These are phyloP conservation scores for Euplexia lucipara DNA, from an alignment of 2,888 invertebrate genomes.

Conservation along the genomic window DNA sequence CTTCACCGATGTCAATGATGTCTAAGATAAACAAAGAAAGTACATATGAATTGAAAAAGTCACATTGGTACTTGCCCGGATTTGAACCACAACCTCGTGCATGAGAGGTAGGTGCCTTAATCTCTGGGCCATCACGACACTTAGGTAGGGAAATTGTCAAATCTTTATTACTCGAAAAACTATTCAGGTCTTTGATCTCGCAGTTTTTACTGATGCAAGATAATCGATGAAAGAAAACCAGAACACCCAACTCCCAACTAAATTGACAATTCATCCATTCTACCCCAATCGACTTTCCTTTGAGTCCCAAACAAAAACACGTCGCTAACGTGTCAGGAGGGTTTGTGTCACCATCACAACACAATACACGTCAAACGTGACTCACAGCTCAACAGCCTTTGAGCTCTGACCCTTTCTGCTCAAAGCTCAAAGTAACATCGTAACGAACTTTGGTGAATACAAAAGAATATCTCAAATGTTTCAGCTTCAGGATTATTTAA, in stretches of 20 bases:
- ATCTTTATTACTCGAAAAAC: too few species aligned
- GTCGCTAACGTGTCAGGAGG: slow-evolving; percentile 13
- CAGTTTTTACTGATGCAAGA: too few species aligned
- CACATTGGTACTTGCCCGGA: too few species aligned
- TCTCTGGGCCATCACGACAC: too few species aligned
- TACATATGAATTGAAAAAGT: too few species aligned
- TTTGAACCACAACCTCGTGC: too few species aligned
- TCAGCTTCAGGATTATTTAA: slow-evolving; percentile 10
- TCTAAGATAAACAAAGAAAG: too few species aligned
- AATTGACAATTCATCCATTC: background rate
- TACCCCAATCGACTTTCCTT: slow-evolving; percentile 8
- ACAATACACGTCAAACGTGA: slow-evolving; percentile 36
- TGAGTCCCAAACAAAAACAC: slow-evolving; percentile 22
- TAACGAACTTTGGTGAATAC: slow-evolving; percentile 29
- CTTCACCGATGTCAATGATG: too few species aligned
- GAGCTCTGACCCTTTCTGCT: slow-evolving; percentile 21
- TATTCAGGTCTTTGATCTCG: too few species aligned
- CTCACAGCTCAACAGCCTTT: slow-evolving; percentile 19
- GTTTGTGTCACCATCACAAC: slow-evolving; percentile 12
- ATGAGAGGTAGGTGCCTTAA: too few species aligned
- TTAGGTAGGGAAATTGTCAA: too few species aligned
- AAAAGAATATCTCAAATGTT: slow-evolving; percentile 34
- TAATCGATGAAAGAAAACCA: background rate
- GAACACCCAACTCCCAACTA: background rate
- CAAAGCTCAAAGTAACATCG: slow-evolving; percentile 24